phyloP scores from a whole-genome alignment of 2,113 vertebrate species.

The Microtus oregoni region DNA sequence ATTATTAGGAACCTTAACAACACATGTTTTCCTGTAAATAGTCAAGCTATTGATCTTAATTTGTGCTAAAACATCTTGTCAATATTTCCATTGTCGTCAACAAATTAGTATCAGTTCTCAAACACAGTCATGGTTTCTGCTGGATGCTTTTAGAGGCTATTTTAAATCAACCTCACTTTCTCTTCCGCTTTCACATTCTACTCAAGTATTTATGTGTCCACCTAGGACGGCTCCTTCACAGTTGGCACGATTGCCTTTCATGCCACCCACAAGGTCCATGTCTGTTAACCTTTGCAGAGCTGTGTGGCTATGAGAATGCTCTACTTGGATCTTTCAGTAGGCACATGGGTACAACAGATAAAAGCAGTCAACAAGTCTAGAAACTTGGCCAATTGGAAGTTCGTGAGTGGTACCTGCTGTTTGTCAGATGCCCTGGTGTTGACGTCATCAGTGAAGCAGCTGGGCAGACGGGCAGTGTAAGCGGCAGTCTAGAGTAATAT shows the following conservation, averaged over 20 bases:
- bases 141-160: background rate
- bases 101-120: conserved; percentile 45
- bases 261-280: background rate
- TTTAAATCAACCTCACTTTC: conserved; percentile 67
- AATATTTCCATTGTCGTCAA: conserved; percentile 53
- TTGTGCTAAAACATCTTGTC: background rate
- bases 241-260: background rate
- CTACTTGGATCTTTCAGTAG: background rate
- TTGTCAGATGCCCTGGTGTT: background rate
- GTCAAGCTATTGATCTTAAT: conserved; percentile 18
- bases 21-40: background rate
- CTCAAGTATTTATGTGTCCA: conserved; percentile 26
- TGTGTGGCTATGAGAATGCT: background rate
- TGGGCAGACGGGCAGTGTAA: background rate
- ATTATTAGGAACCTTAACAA: background rate
- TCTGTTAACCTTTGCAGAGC: background rate
- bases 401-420: background rate
- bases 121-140: background rate
- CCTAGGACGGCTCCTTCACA: conserved; percentile 1
- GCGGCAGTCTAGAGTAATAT: conserved; percentile 58
- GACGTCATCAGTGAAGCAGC: background rate
- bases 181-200: background rate
- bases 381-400: background rate
- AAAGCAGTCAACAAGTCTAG: background rate
- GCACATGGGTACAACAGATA: background rate